Evolutionary conservation across 2,888 invertebrate genomes (phyloP).

Genomic region (Thymelicus acteon): DNA sequence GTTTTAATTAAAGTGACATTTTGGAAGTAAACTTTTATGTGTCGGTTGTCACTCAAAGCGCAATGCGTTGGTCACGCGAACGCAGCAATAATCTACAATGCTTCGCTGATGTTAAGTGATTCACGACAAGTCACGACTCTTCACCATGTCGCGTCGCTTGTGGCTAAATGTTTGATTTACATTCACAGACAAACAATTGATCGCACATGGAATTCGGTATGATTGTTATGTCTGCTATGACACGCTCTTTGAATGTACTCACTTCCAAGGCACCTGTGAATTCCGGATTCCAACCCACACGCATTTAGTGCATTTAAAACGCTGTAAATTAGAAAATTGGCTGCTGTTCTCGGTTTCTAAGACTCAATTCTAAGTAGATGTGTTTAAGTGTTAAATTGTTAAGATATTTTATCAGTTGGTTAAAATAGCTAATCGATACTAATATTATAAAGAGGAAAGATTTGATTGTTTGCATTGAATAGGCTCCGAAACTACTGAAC

Average conservation of each 20-base stretch:
- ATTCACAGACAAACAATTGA: slow-evolving; percentile 25
- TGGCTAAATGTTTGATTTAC: slow-evolving; percentile 41
- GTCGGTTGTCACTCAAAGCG: too few species aligned
- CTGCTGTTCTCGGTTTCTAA: too few species aligned
- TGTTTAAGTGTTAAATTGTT: too few species aligned
- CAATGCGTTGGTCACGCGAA: slow-evolving; percentile 14
- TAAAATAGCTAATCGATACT: too few species aligned
- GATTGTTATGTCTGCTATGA: slow-evolving; percentile 9
- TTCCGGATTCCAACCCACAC: slow-evolving; percentile 1
- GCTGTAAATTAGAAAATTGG: too few species aligned
- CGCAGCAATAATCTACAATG: slow-evolving; percentile 6
- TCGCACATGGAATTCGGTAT: slow-evolving; percentile 3
- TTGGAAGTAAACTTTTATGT: neutral
- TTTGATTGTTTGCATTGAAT: too few species aligned
- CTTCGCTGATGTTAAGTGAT: slow-evolving; percentile 40
- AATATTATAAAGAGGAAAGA: too few species aligned
- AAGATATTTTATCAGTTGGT: too few species aligned
- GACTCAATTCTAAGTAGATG: too few species aligned
- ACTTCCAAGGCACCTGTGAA: neutral
- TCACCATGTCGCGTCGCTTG: slow-evolving; percentile 40
- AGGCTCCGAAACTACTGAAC: too few species aligned
- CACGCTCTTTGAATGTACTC: neutral
- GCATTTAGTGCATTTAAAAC: too few species aligned
- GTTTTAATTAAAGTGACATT: neutral
- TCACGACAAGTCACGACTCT: slow-evolving; percentile 41